Base-by-base conservation (phyloP, 2,113 vertebrate genomes). In the Malurus melanocephalus region DNA sequence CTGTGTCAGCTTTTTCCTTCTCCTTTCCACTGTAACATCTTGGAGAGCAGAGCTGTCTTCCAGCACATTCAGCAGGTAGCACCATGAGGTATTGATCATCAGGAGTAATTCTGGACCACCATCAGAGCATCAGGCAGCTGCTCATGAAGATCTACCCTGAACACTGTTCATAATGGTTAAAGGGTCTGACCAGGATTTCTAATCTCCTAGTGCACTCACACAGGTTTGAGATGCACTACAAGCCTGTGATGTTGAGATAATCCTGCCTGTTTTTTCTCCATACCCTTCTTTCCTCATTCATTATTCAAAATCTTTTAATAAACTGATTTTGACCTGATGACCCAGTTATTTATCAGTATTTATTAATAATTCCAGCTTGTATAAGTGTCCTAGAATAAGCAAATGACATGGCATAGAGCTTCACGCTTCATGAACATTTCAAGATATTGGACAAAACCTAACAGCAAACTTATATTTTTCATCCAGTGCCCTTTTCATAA, bases 121-220 rank as follows among this genome's bases (percentile, higher is more conserved):
- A 72, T 9, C 42, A 40, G 13, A 48, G 48, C 15, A 61, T 53
- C 48, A 71, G 28, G 23, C 23, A 61, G 26, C 13, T 69, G 65
- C 15, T 80, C 40, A 20, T 22, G 38, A 66, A 59, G 16, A 27
- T 52, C 16, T 52, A 64, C 28, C 21, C 35, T 20, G 5, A 84
- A 7, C 13, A 27, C 6, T 2, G 0, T 43, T 80, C 22, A 9
- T 30, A 30, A n/a, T 6, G 4, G 5, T 45, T 27, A n/a, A 40
- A 64, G 20, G 11, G 14, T 60, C 40, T 81, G 21, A 66, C 6
- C 13, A 49, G 38, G 22, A 43, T 21, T 81, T 57, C 46, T 55
- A 43, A 48, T 27, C 53, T 74, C 38, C 12, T 59, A 56, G 18
- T 30, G 30, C 16, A 7, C 28, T 80, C 38, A 28, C 33, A n/a